Evolutionary conservation across 2,888 invertebrate species (phyloP).

Genomic region (Blastobasis lacticolella): DNA sequence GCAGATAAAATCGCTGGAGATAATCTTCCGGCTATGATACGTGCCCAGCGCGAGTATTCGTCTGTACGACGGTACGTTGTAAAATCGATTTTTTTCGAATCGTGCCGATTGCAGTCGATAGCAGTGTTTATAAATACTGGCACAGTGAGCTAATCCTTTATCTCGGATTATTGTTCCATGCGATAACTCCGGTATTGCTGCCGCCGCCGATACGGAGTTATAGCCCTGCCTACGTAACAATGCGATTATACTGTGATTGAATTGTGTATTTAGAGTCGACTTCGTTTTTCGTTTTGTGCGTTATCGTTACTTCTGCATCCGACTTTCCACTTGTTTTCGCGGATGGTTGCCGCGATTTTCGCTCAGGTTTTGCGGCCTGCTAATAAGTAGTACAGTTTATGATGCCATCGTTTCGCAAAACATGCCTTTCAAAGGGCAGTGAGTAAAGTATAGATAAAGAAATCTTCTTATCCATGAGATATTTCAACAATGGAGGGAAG

Average conservation of each 20-base stretch:
- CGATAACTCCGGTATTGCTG: conserved; percentile 52
- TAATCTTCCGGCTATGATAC: too few relatives aligned
- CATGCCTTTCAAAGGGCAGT: too few relatives aligned
- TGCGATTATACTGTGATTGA: conserved; percentile 13
- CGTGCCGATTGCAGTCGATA: conserved; percentile 46
- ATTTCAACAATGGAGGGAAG: too few relatives aligned
- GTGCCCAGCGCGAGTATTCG: too few relatives aligned
- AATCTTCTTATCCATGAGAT: too few relatives aligned
- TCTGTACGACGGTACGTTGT: background rate
- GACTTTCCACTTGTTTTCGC: background rate
- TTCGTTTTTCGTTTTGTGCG: background rate
- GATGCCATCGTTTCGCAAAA: too few relatives aligned
- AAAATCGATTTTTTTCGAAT: conserved; percentile 20
- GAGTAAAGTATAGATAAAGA: too few relatives aligned
- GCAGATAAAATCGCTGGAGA: too few relatives aligned
- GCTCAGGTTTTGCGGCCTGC: too few relatives aligned
- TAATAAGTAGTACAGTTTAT: too few relatives aligned
- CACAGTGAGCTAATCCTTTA: conserved; percentile 63
- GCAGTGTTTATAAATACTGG: conserved; percentile 65
- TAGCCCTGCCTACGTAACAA: background rate
- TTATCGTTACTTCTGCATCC: background rate
- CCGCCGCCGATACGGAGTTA: conserved; percentile 28
- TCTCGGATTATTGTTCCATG: conserved; percentile 62
- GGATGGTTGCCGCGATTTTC: too few relatives aligned
- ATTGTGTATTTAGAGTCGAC: conserved; percentile 12